Base-by-base conservation (phyloP, 2,113 vertebrate genomes). In the Pitta sordida region DNA sequence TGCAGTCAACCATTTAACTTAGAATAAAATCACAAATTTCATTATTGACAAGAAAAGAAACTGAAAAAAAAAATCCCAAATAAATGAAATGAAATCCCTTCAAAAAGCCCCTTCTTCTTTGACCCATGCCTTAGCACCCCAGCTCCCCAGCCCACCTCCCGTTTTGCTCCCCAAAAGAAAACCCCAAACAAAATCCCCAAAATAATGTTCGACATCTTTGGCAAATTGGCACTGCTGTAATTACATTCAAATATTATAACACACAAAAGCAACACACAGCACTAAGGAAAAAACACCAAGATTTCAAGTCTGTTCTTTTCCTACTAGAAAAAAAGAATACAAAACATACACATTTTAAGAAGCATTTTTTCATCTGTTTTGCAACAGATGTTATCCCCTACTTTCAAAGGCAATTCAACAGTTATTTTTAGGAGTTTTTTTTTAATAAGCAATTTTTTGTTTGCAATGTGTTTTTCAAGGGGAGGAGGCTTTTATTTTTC, bases 211-310 rank as follows among this genome's bases (percentile, higher is more conserved):
- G 97, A 99, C 98, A 98, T 99, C 99, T 99, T 99, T 99, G 99
- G 99, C 99, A 99, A 99, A 99, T 99, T 98, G 98, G 98, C 99
- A 99, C 99, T 98, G 99, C 98, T 99, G 99, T 99, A 98, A 99
- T 98, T 99, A 99, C 99, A 99, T 99, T 99, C 99, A 99, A 98
- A 99, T 99, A 99, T 99, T 98, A 98, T 99, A 98, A 99, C 99
- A 98, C 98, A 98, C 98, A 97, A 98, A 98, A 98, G 98, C 98
- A 98, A 99, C 98, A 98, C 99, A 99, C 98, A 73, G 98, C 98
- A 99, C 99, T 98, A 98, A 98, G 98, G 98, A 98, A 98, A 98
- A 98, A 99, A 98, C 99, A 99, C 98, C 98, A 98, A 99, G 96
- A 97, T 97, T 98, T 98, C 96, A 98, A 98, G 97, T 98, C 96